Conservation (phyloP, 2,888 invertebrate genomes). For the Seira sanloemensis region DNA sequence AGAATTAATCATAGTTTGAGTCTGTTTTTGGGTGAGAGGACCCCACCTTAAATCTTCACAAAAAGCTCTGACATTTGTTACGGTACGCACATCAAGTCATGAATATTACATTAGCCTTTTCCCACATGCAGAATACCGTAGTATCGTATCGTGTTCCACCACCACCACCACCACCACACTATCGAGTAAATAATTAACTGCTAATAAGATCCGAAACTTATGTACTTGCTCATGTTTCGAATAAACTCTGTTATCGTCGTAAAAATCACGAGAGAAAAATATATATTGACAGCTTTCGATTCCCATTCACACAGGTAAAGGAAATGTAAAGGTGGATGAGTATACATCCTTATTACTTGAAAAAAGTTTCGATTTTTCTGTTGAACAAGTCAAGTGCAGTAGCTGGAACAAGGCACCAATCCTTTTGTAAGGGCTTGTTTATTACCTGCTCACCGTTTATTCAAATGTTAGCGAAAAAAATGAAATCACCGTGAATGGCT, state of each 20-base stretch:
- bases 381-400: too few species aligned
- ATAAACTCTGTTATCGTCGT: slow-evolving; percentile 25
- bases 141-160: slow-evolving; percentile 37
- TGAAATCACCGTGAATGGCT: too few species aligned
- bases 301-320: too few species aligned
- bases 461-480: not conserved
- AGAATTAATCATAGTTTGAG: slow-evolving; percentile 1
- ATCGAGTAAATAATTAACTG: slow-evolving; percentile 60
- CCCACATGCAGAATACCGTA: not conserved
- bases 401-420: not conserved
- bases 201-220: slow-evolving; percentile 52
- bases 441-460: not conserved
- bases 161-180: slow-evolving; percentile 49
- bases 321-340: too few species aligned
- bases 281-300: too few species aligned
- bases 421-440: slow-evolving; percentile 1
- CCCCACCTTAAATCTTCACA: slow-evolving; percentile 64
- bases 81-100: slow-evolving; percentile 28
- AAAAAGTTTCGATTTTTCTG: too few species aligned
- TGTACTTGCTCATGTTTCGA: not conserved
- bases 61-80: slow-evolving; percentile 63
- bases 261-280: too few species aligned
- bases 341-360: too few species aligned
- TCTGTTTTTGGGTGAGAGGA: slow-evolving; percentile 17
- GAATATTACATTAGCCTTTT: slow-evolving; percentile 34